phyloP scores from a whole-genome alignment of 2,888 invertebrate species.

The Muschampia plurimacula region DNA sequence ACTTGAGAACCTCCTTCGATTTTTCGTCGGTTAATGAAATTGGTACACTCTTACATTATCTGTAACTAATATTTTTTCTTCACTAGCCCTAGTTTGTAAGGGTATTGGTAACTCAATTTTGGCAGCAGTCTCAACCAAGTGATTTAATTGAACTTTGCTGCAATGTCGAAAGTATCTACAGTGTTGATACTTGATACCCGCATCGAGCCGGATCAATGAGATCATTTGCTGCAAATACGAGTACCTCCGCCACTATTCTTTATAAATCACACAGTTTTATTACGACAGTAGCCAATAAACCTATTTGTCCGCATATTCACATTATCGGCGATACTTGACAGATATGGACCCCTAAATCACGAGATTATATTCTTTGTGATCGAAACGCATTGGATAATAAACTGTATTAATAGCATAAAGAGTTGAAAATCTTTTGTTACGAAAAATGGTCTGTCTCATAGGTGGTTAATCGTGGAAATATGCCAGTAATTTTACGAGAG shows the following conservation, averaged over 20 bases:
- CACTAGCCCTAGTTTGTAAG: no score
- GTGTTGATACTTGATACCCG: constrained; percentile 50
- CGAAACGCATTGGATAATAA: constrained; percentile 43
- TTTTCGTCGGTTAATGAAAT: no score
- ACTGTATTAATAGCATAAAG: constrained; percentile 47
- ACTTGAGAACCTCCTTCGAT: no score
- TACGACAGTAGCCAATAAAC: constrained; percentile 78
- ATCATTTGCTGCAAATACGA: constrained; percentile 52
- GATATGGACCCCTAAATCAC: constrained; percentile 77
- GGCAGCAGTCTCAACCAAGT: neutral
- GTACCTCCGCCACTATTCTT: constrained; percentile 54
- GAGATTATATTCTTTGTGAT: constrained; percentile 70
- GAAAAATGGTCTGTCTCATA: constrained; percentile 47
- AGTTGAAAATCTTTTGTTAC: constrained; percentile 44
- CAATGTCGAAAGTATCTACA: constrained; percentile 13
- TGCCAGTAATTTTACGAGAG: constrained; percentile 66
- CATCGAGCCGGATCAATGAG: constrained; percentile 53
- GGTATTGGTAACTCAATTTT: neutral
- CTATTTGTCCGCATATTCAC: constrained; percentile 75
- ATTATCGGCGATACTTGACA: constrained; percentile 76
- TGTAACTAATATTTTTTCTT: no score
- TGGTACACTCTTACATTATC: no score
- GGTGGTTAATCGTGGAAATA: constrained; percentile 58
- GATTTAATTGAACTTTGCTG: constrained; percentile 4
- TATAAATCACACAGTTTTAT: constrained; percentile 77